These are phyloP conservation scores for Actenoides lindsayi DNA, from an alignment of 2,113 vertebrate genomes.

Conservation along the genomic window DNA sequence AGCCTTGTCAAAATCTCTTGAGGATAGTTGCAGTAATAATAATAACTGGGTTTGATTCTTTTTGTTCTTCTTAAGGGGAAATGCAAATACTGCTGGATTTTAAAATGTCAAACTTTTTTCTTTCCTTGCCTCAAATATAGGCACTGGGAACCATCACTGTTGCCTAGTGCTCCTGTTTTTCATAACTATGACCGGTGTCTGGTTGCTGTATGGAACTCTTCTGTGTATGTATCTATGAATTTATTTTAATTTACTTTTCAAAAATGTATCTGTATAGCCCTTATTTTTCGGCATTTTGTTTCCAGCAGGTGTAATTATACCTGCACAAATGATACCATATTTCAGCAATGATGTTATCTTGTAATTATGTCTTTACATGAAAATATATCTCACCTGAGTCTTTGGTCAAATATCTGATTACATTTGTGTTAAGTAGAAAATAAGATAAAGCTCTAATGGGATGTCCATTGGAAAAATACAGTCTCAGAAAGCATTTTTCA, in stretches of 20 bases:
- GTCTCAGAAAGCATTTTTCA: background rate
- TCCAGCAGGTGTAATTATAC: background rate
- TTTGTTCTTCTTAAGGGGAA: background rate
- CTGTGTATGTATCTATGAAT: constrained; percentile 82
- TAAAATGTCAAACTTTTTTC: background rate
- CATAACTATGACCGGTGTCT: constrained; percentile 76
- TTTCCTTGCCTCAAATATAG: constrained; percentile 65
- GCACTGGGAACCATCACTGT: constrained; percentile 89
- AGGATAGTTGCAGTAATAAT: background rate
- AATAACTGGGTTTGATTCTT: background rate
- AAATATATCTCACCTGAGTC: background rate
- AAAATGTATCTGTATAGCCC: fast-evolving
- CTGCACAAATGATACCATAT: background rate
- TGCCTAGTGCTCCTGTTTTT: constrained; percentile 87
- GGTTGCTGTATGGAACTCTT: constrained; percentile 85
- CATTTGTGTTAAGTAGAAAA: background rate
- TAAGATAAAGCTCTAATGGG: background rate
- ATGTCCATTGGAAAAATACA: background rate
- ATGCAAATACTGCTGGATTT: background rate
- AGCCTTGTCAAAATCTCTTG: background rate
- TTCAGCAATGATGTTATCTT: background rate
- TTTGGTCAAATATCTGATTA: background rate
- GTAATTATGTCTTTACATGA: background rate
- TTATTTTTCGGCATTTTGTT: background rate
- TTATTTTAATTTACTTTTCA: background rate